These are phyloP conservation scores for Drosophila pseudoananassae DNA, from an alignment of 1,140 invertebrate species.

Conservation along the genomic window DNA sequence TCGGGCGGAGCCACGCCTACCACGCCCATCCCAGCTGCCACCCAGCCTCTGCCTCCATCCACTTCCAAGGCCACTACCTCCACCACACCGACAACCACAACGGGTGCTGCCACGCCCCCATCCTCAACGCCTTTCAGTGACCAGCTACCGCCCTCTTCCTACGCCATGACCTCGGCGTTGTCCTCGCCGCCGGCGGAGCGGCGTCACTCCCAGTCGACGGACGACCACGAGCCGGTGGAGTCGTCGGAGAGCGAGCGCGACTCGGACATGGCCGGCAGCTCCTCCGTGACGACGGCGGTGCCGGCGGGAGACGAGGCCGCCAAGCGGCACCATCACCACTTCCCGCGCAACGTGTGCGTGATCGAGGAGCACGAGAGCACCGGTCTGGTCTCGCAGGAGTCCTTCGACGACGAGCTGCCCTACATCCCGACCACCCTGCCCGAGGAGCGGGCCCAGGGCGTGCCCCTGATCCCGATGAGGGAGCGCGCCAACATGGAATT, in stretches of 20 bases:
- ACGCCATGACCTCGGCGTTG: not conserved
- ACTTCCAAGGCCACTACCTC: slow-evolving; percentile 28
- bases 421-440: slow-evolving; percentile 94
- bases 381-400: slow-evolving; percentile 91
- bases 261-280: slow-evolving; percentile 85
- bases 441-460: slow-evolving; percentile 90
- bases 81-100: slow-evolving; percentile 10
- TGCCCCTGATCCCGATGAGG: slow-evolving; percentile 92
- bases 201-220: slow-evolving; percentile 66
- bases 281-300: slow-evolving; percentile 66
- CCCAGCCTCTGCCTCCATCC: slow-evolving; percentile 3
- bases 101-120: slow-evolving; percentile 7
- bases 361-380: slow-evolving; percentile 88
- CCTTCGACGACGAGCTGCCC: slow-evolving; percentile 94
- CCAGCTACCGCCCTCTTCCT: not conserved
- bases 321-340: slow-evolving; percentile 71
- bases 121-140: not conserved
- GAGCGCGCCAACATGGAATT: slow-evolving; percentile 88
- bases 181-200: slow-evolving; percentile 28
- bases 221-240: slow-evolving; percentile 87
- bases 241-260: slow-evolving; percentile 92
- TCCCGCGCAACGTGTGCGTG: slow-evolving; percentile 78
- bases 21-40: slow-evolving; percentile 43
- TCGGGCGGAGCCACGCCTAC: slow-evolving; percentile 49
- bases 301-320: slow-evolving; percentile 68